Conservation (phyloP, 1,140 invertebrate genomes). For the Sarcophaga peregrina region DNA sequence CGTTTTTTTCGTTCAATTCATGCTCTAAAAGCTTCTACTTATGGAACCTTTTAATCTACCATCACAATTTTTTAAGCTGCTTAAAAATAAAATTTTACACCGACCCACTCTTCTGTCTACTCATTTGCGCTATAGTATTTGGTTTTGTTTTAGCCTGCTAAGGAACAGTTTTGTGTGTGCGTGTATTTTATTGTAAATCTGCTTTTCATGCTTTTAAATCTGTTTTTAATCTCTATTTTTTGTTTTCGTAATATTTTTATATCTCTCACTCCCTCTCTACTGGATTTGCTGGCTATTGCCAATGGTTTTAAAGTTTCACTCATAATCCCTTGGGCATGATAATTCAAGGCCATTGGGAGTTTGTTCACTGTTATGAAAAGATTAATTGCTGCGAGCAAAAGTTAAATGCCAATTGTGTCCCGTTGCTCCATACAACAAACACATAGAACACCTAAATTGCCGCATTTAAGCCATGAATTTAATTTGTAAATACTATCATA, state of each 20-base stretch:
- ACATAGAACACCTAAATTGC: no score
- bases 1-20: background rate
- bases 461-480: no score
- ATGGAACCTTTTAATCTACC: background rate
- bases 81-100: background rate
- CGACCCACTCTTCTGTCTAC: background rate
- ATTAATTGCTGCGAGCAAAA: conserved; percentile 5
- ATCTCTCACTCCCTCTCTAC: background rate
- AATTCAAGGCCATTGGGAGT: conserved; percentile 13
- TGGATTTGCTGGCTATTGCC: background rate
- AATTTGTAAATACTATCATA: no score
- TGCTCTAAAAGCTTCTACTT: background rate
- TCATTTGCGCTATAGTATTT: background rate
- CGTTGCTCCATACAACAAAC: background rate
- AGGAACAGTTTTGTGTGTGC: background rate
- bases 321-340: background rate
- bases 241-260: background rate
- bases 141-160: background rate
- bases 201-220: background rate
- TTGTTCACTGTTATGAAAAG: conserved; percentile 9
- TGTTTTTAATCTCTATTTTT: background rate
- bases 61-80: background rate
- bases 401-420: background rate
- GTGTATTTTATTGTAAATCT: background rate
- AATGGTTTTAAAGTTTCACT: background rate